Base-by-base conservation (phyloP, 2,888 invertebrate species). In the Latrodectus hesperus region DNA sequence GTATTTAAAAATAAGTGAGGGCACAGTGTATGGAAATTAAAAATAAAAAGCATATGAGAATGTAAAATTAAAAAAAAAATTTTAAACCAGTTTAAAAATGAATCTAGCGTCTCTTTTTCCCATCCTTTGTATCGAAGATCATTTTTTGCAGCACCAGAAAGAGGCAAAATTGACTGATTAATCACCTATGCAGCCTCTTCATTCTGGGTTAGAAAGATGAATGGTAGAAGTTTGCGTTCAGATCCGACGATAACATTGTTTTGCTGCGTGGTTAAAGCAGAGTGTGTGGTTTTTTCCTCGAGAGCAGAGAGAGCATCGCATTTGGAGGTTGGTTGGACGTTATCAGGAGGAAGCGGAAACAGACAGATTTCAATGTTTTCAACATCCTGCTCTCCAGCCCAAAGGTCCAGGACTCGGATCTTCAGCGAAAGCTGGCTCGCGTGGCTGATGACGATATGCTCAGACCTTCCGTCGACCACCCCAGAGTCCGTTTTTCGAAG, bases 321-420 rank as follows among this genome's bases (percentile, higher is more conserved):
- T 60, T 60, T 60, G n/a, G n/a, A 60, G 60, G 12, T 60, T 60
- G n/a, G 60, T 60, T 60, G 60, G 60, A 38, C 60, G 60, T 81
- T 86, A 80, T 86, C 80, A 12, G 64, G 11, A 76, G 86, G 86
- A 86, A 86, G 49, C 67, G 86, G 86, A 86, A 86, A 71, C 86
- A 86, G 86, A 80, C 86, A 86, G 86, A 81, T 76, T 49, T 60
- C 73, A 60, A 16, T 22, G 71, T 71, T 74, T 79, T 70, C 68
- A 49, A 70, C 82, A 83, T 83, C 82, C 82, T 75, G 82, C 53
- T 71, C 51, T 60, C 22, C 49, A 60, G 22, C 80, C 80, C 49
- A 60, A 71, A 72, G 80, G 67, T 49, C 51, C 52, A 65, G 72
- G 77, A 64, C 38, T 64, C 49, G 17, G 55, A 9, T 74, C 74